A percentile compares a stretch with the other conserved stretches of the same genome.
Evolutionary conservation across 2,113 vertebrate species (phyloP).

Genomic region (Mus musculus): GRCm39 chr17:40729501-40730000

Average conservation of each 20-base stretch:
- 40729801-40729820: slow-evolving; percentile 60
- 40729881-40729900: slow-evolving; percentile 77
- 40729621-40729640: slow-evolving; percentile 96
- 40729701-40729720: slow-evolving; percentile 93
- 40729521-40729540: not conserved
- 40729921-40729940: slow-evolving; percentile 70
- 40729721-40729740: slow-evolving; percentile 89
- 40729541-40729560: not conserved
- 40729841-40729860: slow-evolving; percentile 63
- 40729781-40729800: slow-evolving; percentile 71
- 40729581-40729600: slow-evolving; percentile 94
- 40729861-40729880: slow-evolving; percentile 70
- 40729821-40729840: slow-evolving; percentile 49
- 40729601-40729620: slow-evolving; percentile 99
- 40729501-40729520: not conserved
- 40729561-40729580: slow-evolving; percentile 94
- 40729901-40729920: slow-evolving; percentile 73
- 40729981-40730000: slow-evolving; percentile 76
- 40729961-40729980: slow-evolving; percentile 28
- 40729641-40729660: slow-evolving; percentile 94
- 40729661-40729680: slow-evolving; percentile 97
- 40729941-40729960: slow-evolving; percentile 79
- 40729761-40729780: slow-evolving; percentile 73
- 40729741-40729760: slow-evolving; percentile 83
- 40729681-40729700: slow-evolving; percentile 93